phyloP scores from a whole-genome alignment of 2,113 vertebrate species.

The western clawed frog (Xenopus tropicalis) region UCB_Xtro_10.0 CM004443.2:77084501-77085000 shows the following conservation, averaged over 20 bases:
- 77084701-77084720: slow-evolving; percentile 23
- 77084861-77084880: too few relatives aligned
- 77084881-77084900: not conserved
- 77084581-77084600: too few relatives aligned
- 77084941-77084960: too few relatives aligned
- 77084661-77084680: slow-evolving; percentile 20
- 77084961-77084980: too few relatives aligned
- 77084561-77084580: too few relatives aligned
- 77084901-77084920: too few relatives aligned
- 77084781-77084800: slow-evolving; percentile 1
- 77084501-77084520: too few relatives aligned
- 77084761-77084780: slow-evolving; percentile 16
- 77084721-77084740: slow-evolving; percentile 22
- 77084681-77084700: slow-evolving; percentile 18
- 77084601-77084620: too few relatives aligned
- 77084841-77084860: too few relatives aligned
- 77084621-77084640: not conserved
- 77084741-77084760: slow-evolving; percentile 17
- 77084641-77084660: slow-evolving; percentile 1
- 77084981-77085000: too few relatives aligned
- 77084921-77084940: too few relatives aligned
- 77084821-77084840: too few relatives aligned
- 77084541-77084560: not conserved
- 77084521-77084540: not conserved
- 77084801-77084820: not conserved